Evolutionary conservation across 2,888 invertebrate genomes (phyloP), one percentile per base, ranked within the genome.

Genomic region (Phrixothrix hirtus): DNA sequence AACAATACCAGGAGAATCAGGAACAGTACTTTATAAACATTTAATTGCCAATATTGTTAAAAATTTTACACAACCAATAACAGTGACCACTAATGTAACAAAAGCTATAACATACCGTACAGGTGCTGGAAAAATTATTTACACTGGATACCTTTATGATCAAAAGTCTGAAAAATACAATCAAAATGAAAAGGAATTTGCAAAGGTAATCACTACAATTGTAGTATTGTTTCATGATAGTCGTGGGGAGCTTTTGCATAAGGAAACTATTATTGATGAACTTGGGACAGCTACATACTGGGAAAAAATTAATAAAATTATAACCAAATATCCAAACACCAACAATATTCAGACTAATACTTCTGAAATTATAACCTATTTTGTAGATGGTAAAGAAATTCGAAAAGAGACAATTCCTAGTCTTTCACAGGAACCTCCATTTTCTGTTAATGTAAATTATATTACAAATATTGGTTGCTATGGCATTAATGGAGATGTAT

Each of bases 291-390:
- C 10, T 12, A 31, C 12, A 9, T 52, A 41, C 26, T 52, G 52
- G 52, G 41, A 52, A 34, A 9, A 27, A 26, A 10, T 52, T n/a
- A 36, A 27, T n/a, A 41, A 45, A 42, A 35, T 46, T 14, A 15
- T 36, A 0, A 31, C 31, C 7, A 10, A 29, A n/a, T 41, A 29
- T 14, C 14, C 37, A 10, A 17, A 12, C 14, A 27, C 39, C 3
- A 29, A 39, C n/a, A 30, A 21, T 2, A 30, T 46, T 9, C 14
- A 13, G 1, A 41, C 21, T 12, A 25, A 12, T 2, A 41, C 26
- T 13, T 10, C 2, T 7, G 35, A 46, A 41, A 25, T 41, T 5
- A 21, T 29, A 1, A 46, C 35, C 1, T 36, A 45, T 27, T 29
- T 14, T 11, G 13, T 36, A n/a, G 25, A 52, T 13, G 45, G 41